Base-by-base conservation (phyloP, 2,113 vertebrate genomes). In the Penelope pileata region DNA sequence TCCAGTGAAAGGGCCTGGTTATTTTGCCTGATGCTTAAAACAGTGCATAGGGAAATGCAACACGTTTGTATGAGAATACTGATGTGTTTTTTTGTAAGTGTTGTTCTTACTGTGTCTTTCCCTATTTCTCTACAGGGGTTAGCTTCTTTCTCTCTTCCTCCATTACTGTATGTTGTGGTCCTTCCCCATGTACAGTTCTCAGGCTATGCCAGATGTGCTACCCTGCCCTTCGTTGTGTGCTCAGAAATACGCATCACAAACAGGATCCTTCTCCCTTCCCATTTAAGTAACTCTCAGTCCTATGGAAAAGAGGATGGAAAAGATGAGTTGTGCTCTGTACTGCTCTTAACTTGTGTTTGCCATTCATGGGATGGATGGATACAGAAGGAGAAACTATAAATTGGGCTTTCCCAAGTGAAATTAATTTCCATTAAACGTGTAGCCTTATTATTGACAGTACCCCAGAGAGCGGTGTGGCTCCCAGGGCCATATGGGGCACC, bases 181-280 rank as follows among this genome's bases (percentile, higher is more conserved):
- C n/a, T 21, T 43, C 68, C 51, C 29, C 54, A 30, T 10, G 21
- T 10, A 11, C n/a, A n/a, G 32, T 69, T 80, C 86, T 14, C 45
- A 62, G 74, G 38, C 69, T 5, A 0, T 74, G 62, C 16, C 51
- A 68, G 50, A 50, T 89, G 47, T 67, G 23, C 69, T 67, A 16
- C 13, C 2, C 32, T 90, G 66, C 66, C 18, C 32, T 64, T 72
- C 4, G 9, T 48, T 62, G 29, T 1, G 0, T 0, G 0, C 73
- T 87, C 2, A 3, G 48, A 62, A 91, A 45, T 87, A 5, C 16
- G 89, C 63, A 50, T 23, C 29, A n/a, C 63, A 51, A 54, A 60
- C 4, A 3, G 5, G 12, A 56, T 88, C 85, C 51, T 76, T 89
- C 56, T 24, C 36, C 10, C 17, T 67, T 72, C 48, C 66, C 6